A percentile compares a stretch with the other conserved stretches of the same genome.
Conservation (phyloP, 2,113 vertebrate species). For the Toxostoma redivivum region DNA sequence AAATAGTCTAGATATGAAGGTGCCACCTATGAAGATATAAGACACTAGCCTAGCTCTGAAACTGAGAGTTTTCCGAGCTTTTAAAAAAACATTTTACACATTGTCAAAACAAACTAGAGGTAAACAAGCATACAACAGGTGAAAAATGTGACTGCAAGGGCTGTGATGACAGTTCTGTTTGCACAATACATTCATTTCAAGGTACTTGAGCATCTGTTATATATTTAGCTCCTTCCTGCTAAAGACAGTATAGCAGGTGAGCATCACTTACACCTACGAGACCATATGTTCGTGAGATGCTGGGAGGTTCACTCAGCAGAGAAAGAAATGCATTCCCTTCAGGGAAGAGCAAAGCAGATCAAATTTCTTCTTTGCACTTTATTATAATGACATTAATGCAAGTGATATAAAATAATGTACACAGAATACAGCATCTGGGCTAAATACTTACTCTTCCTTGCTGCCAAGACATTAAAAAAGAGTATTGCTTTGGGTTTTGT, state of each 20-base stretch:
- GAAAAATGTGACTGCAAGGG: conserved; percentile 22
- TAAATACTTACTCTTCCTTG: not conserved
- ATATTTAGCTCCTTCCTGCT: not conserved
- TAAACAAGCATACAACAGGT: conserved; percentile 7
- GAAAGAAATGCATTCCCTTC: not conserved
- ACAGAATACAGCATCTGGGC: not conserved
- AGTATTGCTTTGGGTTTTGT: not conserved
- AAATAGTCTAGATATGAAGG: not conserved
- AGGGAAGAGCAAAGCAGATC: not conserved
- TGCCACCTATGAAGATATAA: not conserved
- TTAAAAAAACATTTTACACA: not conserved
- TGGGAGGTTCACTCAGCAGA: not conserved
- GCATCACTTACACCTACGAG: not conserved
- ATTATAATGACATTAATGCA: not conserved
- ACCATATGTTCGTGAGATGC: not conserved
- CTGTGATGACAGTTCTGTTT: conserved; percentile 24
- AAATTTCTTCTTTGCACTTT: not conserved
- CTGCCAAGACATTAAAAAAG: not conserved
- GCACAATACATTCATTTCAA: conserved; percentile 8
- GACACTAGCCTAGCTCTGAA: not conserved
- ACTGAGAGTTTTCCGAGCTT: not conserved
- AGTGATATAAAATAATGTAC: not conserved
- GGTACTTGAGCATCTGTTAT: conserved; percentile 15
- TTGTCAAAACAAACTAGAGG: conserved; percentile 18
- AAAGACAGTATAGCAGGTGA: conserved; percentile 20